phyloP scores from a whole-genome alignment of 2,888 invertebrate genomes.

The Sarcophaga carnaria region DNA sequence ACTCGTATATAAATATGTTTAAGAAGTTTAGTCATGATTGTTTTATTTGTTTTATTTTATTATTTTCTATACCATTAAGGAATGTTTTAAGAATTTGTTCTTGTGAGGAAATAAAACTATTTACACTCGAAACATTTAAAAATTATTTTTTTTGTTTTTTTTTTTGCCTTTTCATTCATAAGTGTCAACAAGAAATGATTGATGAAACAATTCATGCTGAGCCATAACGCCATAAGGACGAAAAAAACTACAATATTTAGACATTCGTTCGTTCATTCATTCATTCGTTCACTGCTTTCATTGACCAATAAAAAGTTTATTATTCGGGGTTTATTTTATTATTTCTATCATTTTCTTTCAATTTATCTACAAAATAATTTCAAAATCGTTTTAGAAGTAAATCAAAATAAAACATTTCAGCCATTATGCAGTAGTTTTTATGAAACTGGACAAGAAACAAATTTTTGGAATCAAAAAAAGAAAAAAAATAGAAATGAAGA shows the following conservation, averaged over 20 bases:
- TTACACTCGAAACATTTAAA: not conserved
- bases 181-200: slow-evolving; percentile 52
- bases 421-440: slow-evolving; percentile 60
- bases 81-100: not conserved
- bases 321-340: slow-evolving; percentile 13
- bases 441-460: slow-evolving; percentile 36
- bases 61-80: not conserved
- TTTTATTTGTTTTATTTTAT: not conserved
- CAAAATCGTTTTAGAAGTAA: slow-evolving; percentile 47
- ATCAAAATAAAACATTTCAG: slow-evolving; percentile 49
- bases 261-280: not conserved
- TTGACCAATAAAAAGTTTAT: slow-evolving; percentile 42
- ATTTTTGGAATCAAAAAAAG: not conserved
- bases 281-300: not conserved
- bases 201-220: slow-evolving; percentile 54
- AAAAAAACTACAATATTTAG: not conserved
- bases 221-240: slow-evolving; percentile 4
- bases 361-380: slow-evolving; percentile 59
- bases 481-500: not conserved
- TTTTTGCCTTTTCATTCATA: slow-evolving; percentile 26
- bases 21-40: too few species aligned
- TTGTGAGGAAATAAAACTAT: not conserved
- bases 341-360: slow-evolving; percentile 19
- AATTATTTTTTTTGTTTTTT: slow-evolving; percentile 14
- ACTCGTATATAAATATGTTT: too few species aligned